phyloP scores from a whole-genome alignment of 2,888 invertebrate species.

The Diadegma fenestrale region DNA sequence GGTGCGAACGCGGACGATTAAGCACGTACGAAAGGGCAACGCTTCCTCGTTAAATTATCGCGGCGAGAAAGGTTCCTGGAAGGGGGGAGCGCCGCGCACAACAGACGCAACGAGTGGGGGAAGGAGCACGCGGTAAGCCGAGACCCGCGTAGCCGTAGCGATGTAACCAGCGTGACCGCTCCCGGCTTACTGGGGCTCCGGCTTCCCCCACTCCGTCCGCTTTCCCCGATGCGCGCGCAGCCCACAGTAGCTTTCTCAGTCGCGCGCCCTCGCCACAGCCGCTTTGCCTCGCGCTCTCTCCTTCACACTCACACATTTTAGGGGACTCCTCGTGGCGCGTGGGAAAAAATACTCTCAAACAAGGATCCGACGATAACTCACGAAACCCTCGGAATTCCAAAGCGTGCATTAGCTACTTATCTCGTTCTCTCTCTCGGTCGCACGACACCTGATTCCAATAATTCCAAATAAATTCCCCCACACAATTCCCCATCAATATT shows the following conservation, averaged over 20 bases:
- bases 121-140: conserved; percentile 27
- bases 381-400: conserved; percentile 61
- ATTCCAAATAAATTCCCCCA: conserved; percentile 6
- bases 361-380: conserved; percentile 66
- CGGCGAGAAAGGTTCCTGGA: conserved; percentile 62
- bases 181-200: conserved; percentile 40
- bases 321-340: conserved; percentile 31
- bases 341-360: conserved; percentile 65
- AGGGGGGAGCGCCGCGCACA: conserved; percentile 40
- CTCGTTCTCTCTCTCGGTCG: conserved; percentile 27
- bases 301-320: conserved; percentile 4
- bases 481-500: background rate
- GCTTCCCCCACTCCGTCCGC: background rate
- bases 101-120: background rate
- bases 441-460: background rate
- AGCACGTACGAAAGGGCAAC: conserved; percentile 29
- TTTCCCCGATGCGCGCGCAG: background rate
- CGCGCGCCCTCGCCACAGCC: background rate
- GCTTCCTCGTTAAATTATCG: conserved; percentile 63
- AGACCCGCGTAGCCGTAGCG: conserved; percentile 14
- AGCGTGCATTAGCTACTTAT: conserved; percentile 54
- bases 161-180: conserved; percentile 22
- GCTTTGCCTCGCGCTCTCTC: background rate
- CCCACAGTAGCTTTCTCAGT: background rate
- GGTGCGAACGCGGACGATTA: conserved; percentile 40